phyloP scores from a whole-genome alignment of 2,113 vertebrate species.

The Pseudorectes ferrugineus region DNA sequence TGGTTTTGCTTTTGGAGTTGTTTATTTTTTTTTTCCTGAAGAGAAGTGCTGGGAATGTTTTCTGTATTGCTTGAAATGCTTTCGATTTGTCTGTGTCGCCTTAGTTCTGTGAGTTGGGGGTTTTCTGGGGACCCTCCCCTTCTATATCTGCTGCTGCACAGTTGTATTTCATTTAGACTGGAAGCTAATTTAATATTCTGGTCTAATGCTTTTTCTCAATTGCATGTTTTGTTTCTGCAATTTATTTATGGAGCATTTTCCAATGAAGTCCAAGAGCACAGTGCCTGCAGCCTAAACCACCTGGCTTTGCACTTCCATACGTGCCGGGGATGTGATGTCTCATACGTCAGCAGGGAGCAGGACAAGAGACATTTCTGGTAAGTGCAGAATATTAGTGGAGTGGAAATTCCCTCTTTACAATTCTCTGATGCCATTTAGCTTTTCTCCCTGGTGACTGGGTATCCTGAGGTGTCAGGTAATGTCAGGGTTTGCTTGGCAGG shows the following conservation, averaged over 20 bases:
- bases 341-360: not conserved
- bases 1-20: not conserved
- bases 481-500: not conserved
- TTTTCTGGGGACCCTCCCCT: not conserved
- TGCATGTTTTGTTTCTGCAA: not conserved
- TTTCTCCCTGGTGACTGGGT: not conserved
- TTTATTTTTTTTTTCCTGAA: not conserved
- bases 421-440: not conserved
- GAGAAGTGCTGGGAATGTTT: not conserved
- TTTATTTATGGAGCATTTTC: not conserved
- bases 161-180: not conserved
- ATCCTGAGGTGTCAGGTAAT: not conserved
- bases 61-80: not conserved
- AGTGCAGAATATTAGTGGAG: not conserved
- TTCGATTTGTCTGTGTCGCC: not conserved
- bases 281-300: not conserved
- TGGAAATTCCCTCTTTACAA: not conserved
- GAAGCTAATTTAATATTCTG: not conserved
- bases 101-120: not conserved
- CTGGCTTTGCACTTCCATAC: not conserved
- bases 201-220: not conserved
- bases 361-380: not conserved
- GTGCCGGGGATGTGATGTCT: not conserved
- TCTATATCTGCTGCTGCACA: not conserved
- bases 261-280: not conserved